phyloP scores from a whole-genome alignment of 2,888 invertebrate genomes.

The Agriopis aurantiaria region DNA sequence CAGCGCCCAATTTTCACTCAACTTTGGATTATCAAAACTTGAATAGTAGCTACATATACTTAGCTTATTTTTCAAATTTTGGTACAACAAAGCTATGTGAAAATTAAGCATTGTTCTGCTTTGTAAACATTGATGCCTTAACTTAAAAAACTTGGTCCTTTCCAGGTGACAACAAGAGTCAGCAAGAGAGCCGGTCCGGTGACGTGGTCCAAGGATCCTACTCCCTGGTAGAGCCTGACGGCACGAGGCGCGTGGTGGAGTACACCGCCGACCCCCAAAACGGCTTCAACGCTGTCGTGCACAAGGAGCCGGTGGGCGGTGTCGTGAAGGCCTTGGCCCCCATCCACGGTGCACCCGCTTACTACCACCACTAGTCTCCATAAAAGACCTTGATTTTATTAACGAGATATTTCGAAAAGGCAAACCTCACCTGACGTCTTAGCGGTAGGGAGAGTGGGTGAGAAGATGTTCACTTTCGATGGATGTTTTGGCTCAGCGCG shows the following conservation, averaged over 20 bases:
- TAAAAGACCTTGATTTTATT: not conserved
- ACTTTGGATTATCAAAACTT: no score
- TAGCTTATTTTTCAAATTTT: no score
- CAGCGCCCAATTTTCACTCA: no score
- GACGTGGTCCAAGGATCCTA: constrained; percentile 89
- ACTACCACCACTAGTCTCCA: constrained; percentile 56
- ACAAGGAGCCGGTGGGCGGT: constrained; percentile 85
- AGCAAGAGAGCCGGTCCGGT: constrained; percentile 85
- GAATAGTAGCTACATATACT: no score
- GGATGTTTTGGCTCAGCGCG: no score
- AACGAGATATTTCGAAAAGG: not conserved
- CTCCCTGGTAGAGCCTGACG: constrained; percentile 88
- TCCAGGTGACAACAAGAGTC: constrained; percentile 80
- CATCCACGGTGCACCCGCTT: constrained; percentile 66
- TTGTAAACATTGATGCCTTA: no score
- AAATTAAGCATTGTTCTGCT: no score
- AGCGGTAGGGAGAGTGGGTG: no score
- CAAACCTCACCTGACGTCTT: not conserved
- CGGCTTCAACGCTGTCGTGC: constrained; percentile 89
- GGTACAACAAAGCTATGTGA: no score
- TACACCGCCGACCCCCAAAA: constrained; percentile 89
- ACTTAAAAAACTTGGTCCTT: no score
- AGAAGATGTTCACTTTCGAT: no score
- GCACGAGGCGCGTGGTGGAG: constrained; percentile 87
- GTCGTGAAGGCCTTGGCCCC: constrained; percentile 77